Percentiles rank a stretch among this genome's conserved stretches.
Conservation (phyloP, 1,140 invertebrate species). For the Panagrolaimus sp. region DNA sequence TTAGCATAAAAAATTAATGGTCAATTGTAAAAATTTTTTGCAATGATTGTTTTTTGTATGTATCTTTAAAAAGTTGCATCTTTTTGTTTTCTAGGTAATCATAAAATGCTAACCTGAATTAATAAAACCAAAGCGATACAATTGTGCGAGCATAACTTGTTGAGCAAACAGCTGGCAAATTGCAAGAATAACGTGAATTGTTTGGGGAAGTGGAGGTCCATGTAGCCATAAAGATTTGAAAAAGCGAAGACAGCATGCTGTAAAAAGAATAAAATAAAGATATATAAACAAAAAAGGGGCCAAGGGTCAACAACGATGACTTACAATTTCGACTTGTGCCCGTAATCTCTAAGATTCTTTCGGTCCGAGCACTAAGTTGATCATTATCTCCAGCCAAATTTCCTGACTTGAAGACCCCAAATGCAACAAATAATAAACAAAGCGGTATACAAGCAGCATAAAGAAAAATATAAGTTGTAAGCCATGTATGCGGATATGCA, state of each 20-base stretch:
- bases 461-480: constrained; percentile 44
- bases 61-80: no score
- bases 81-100: no score
- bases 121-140: constrained; percentile 56
- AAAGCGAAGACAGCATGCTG: constrained; percentile 33
- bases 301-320: background rate
- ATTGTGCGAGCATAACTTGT: constrained; percentile 57
- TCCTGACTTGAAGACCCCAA: constrained; percentile 52
- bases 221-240: constrained; percentile 51
- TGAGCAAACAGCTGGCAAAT: constrained; percentile 56
- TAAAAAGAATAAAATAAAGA: constrained; percentile 20
- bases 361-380: constrained; percentile 42
- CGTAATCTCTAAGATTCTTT: constrained; percentile 43
- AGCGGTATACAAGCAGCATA: constrained; percentile 50
- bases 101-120: constrained; percentile 50
- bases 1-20: no score
- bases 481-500: constrained; percentile 46
- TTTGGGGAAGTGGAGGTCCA: constrained; percentile 54
- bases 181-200: constrained; percentile 50
- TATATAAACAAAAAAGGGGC: background rate
- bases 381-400: constrained; percentile 59
- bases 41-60: no score
- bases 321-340: constrained; percentile 17
- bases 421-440: constrained; percentile 43
- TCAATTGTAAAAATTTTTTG: no score